These are phyloP conservation scores for Embidobia sp. DNA, from an alignment of 2,888 invertebrate species.

Conservation along the genomic window DNA sequence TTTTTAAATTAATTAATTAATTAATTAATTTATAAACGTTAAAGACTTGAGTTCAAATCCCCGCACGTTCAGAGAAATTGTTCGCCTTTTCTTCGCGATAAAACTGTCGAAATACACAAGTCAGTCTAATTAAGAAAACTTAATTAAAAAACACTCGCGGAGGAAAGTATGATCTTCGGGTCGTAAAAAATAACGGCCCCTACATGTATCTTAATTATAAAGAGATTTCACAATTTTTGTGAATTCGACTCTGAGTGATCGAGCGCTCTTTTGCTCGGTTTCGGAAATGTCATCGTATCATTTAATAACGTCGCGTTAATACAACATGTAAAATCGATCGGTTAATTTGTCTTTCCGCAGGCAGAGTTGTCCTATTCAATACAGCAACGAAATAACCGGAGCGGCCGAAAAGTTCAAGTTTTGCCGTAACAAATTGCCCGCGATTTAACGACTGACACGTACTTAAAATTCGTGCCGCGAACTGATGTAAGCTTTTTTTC, in stretches of 20 bases:
- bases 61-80: too few species aligned
- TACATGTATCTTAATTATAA: slow-evolving; percentile 41
- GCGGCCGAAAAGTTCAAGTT: slow-evolving; percentile 14
- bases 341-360: slow-evolving; percentile 21
- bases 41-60: too few species aligned
- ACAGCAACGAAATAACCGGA: slow-evolving; percentile 1
- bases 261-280: background rate
- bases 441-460: slow-evolving; percentile 11
- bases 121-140: slow-evolving; percentile 37
- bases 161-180: slow-evolving; percentile 25
- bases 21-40: too few species aligned
- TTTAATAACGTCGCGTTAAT: slow-evolving; percentile 24
- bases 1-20: too few species aligned
- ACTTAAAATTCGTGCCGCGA: slow-evolving; percentile 30
- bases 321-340: slow-evolving; percentile 22
- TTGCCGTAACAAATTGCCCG: slow-evolving; percentile 38
- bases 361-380: slow-evolving; percentile 15
- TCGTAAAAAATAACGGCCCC: slow-evolving; percentile 46
- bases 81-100: too few species aligned
- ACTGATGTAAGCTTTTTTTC: slow-evolving; percentile 26
- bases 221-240: slow-evolving; percentile 41
- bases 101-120: too few species aligned
- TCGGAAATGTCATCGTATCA: background rate
- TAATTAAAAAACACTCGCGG: slow-evolving; percentile 30
- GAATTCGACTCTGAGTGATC: slow-evolving; percentile 2